Percentiles rank a stretch among this genome's conserved stretches.
These are phyloP conservation scores for Netta rufina DNA, from an alignment of 2,797 vertebrate genomes.

Conservation along the genomic window DNA sequence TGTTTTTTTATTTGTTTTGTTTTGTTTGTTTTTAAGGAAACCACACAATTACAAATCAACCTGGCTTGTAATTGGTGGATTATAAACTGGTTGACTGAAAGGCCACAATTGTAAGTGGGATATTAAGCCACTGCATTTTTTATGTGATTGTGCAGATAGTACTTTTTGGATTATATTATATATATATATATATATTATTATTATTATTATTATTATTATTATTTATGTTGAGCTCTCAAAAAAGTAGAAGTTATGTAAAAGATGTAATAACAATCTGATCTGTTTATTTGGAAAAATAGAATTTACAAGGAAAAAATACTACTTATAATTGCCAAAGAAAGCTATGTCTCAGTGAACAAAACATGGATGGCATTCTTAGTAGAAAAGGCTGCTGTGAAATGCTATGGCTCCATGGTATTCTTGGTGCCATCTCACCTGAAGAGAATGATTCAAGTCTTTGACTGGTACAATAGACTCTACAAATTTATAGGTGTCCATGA, in stretches of 20 bases:
- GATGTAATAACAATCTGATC: neutral
- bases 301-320: neutral
- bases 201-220: no score
- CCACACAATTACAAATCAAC: constrained; percentile 4
- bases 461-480: neutral
- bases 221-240: neutral
- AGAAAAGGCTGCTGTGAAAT: neutral
- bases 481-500: neutral
- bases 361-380: neutral
- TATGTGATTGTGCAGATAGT: neutral
- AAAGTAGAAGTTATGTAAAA: neutral
- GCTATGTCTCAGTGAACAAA: neutral
- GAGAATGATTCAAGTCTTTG: neutral
- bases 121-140: neutral
- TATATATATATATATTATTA: no score
- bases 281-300: neutral
- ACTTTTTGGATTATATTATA: neutral
- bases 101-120: neutral
- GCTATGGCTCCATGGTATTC: fast-evolving
- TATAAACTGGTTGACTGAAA: constrained; percentile 1
- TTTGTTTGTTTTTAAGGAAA: constrained; percentile 1
- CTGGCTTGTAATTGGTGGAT: neutral
- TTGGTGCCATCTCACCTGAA: fast-evolving
- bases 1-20: neutral
- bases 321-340: neutral